phyloP scores from a whole-genome alignment of 2,888 invertebrate genomes.

The Dendrolimus houi region DNA sequence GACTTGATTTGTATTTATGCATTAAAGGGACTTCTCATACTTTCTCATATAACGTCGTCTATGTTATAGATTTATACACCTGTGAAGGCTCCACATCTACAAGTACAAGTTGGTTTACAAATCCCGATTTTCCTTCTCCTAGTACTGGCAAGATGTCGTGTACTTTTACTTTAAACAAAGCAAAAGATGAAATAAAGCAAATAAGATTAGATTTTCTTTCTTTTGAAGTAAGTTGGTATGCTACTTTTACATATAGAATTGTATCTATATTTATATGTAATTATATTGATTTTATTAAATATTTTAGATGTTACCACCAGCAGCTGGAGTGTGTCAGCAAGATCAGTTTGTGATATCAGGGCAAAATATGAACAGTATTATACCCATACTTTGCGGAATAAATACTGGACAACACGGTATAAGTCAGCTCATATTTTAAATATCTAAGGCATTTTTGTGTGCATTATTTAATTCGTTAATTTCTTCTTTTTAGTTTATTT shows the following conservation, averaged over 20 bases:
- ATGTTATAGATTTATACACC: slow-evolving; percentile 74
- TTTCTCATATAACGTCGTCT: not conserved
- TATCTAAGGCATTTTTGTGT: no score
- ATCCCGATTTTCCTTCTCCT: slow-evolving; percentile 80
- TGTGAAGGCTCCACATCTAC: slow-evolving; percentile 80
- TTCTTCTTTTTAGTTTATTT: slow-evolving; percentile 76
- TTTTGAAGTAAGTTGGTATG: slow-evolving; percentile 76
- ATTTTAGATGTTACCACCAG: slow-evolving; percentile 79
- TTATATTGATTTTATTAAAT: no score
- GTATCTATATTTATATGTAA: no score
- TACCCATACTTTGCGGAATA: slow-evolving; percentile 84
- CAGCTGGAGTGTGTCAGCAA: slow-evolving; percentile 79
- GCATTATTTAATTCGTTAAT: no score
- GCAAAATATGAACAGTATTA: slow-evolving; percentile 80
- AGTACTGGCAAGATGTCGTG: slow-evolving; percentile 78
- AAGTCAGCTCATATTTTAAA: no score
- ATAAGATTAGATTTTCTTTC: slow-evolving; percentile 81
- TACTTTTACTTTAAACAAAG: slow-evolving; percentile 78
- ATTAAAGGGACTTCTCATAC: no score
- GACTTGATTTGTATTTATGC: no score
- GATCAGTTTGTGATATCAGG: slow-evolving; percentile 84
- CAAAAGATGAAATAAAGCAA: slow-evolving; percentile 78
- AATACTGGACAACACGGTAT: slow-evolving; percentile 86
- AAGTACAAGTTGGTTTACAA: slow-evolving; percentile 83
- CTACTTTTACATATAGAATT: not conserved